Evolutionary conservation across 2,888 invertebrate genomes (phyloP).

Genomic region (Drosophila greeni): DNA sequence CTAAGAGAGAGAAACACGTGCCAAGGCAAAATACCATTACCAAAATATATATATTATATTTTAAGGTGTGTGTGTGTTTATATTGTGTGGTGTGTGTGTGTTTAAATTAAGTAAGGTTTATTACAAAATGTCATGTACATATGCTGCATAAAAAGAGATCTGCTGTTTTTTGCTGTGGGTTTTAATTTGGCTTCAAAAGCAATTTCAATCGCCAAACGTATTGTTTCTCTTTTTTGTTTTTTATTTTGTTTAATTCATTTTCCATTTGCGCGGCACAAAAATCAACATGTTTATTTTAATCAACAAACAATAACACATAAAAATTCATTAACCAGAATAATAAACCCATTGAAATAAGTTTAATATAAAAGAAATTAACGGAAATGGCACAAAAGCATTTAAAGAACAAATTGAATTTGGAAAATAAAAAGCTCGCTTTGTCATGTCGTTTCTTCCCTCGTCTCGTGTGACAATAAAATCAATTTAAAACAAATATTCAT

Average conservation of each 20-base stretch:
- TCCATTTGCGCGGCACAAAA: slow-evolving; percentile 41
- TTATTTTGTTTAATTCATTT: slow-evolving; percentile 25
- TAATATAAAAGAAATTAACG: slow-evolving; percentile 16
- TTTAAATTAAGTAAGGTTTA: slow-evolving; percentile 44
- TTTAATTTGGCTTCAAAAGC: slow-evolving; percentile 34
- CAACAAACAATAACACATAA: slow-evolving; percentile 42
- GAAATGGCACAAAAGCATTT: slow-evolving; percentile 39
- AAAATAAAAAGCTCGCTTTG: slow-evolving; percentile 28
- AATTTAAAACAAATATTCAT: slow-evolving; percentile 20
- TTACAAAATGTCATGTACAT: slow-evolving; percentile 64
- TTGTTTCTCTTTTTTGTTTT: slow-evolving; percentile 15
- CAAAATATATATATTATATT: slow-evolving; percentile 46
- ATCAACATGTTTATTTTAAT: slow-evolving; percentile 43
- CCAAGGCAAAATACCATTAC: slow-evolving; percentile 74
- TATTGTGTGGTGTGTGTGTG: slow-evolving; percentile 30
- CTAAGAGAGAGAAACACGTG: slow-evolving; percentile 64
- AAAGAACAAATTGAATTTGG: slow-evolving; percentile 22
- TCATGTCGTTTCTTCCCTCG: slow-evolving; percentile 27
- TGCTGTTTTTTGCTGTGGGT: slow-evolving; percentile 28
- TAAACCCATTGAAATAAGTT: slow-evolving; percentile 35
- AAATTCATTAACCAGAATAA: slow-evolving; percentile 44
- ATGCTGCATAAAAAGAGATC: slow-evolving; percentile 39
- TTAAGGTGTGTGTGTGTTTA: slow-evolving; percentile 38
- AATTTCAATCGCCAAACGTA: slow-evolving; percentile 37
- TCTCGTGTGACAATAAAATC: slow-evolving; percentile 28